Evolutionary conservation across 2,888 invertebrate species (phyloP), one percentile per base, ranked within the genome.

Genomic region (Standfussiana lucernea): DNA sequence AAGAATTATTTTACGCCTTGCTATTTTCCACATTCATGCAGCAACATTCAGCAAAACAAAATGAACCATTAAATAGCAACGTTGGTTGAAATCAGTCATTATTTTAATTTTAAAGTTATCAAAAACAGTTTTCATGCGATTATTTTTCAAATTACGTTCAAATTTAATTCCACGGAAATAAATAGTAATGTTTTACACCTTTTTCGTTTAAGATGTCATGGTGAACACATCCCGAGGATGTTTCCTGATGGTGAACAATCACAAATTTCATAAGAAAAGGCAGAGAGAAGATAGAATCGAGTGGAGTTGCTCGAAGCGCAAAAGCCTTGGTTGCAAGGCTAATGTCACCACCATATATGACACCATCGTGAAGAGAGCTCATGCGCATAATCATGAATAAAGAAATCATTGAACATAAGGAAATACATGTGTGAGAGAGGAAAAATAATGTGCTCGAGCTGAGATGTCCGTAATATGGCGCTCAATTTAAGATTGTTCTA

Each of bases 291-390:
- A 56, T 24, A 90, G 80, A 59, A 74, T 86, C 2, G 90, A 88
- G 50, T 92, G 92, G 92, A 82, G 91, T 21, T 92, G 92, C 68
- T 75, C 86, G 8, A 91, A 90, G 50, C 84, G 92, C 50, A 91
- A 89, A 66, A 5, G 77, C 1, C 62, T 72, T 0, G 92, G 93
- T 1, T 94, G 94, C 79, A 91, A 83, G 68, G 92, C 93, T 1
- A 86, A 86, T 13, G 90, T 91, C 2, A 88, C 91, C 4, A 93
- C 93, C 0, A 70, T 90, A 0, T 79, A 86, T 4, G 83, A 86
- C n/a, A 64, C 85, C n/a, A 85, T 94, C 5, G 83, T 93, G 18
- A 88, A 85, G n/a, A 85, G 80, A 59, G 75, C 83, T 11, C 73
- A 88, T 53, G 75, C 72, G 15, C 93, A 93, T 74, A 92, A 91